These are phyloP conservation scores for Sakesphorus luctuosus DNA, from an alignment of 2,113 vertebrate genomes.

Conservation along the genomic window DNA sequence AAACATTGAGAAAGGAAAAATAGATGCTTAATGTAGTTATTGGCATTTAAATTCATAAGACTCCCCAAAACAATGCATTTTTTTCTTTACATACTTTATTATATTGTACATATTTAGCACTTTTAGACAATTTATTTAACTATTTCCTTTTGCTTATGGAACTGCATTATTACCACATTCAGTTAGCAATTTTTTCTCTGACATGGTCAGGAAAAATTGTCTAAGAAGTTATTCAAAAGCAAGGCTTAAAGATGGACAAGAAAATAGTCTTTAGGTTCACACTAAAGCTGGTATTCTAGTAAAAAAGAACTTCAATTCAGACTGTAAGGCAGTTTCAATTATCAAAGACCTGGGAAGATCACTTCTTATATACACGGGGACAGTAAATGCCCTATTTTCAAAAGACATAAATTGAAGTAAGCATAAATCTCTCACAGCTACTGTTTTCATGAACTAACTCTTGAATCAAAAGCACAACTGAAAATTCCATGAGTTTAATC, in stretches of 20 bases:
- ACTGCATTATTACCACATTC: not conserved
- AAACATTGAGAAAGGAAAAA: not conserved
- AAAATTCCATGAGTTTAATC: not conserved
- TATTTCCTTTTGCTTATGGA: not conserved
- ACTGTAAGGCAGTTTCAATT: not conserved
- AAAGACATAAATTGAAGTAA: not conserved
- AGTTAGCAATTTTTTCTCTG: not conserved
- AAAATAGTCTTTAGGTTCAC: not conserved
- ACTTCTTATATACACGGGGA: not conserved
- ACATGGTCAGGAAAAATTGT: not conserved
- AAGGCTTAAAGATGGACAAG: not conserved
- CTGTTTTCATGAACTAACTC: not conserved
- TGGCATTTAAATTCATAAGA: not conserved
- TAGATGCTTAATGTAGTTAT: not conserved
- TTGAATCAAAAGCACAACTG: not conserved
- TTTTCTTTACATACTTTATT: not conserved
- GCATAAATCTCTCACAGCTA: not conserved
- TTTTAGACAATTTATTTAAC: not conserved
- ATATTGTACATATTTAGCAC: not conserved
- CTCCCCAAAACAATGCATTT: not conserved
- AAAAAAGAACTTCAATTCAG: not conserved
- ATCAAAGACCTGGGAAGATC: not conserved
- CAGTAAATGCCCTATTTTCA: not conserved
- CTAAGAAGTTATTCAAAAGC: not conserved
- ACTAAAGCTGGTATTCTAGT: not conserved